phyloP scores from a whole-genome alignment of 2,888 invertebrate species.

The Herminia tarsipennalis region DNA sequence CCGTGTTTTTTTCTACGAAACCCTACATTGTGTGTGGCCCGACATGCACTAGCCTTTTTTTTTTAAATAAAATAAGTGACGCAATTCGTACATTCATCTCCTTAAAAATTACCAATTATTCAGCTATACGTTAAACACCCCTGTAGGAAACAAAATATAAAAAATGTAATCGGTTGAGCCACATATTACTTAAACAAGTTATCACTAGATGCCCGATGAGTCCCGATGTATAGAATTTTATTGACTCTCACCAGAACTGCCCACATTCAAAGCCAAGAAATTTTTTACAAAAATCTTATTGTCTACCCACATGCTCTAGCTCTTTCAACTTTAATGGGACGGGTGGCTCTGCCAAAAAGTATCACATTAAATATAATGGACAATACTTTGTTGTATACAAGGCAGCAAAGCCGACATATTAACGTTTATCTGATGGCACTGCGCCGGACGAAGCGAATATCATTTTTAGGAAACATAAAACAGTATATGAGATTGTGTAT shows the following conservation, averaged over 20 bases:
- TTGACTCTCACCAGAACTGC: neutral
- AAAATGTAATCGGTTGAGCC: too few relatives aligned
- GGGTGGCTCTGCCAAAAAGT: slow-evolving; percentile 32
- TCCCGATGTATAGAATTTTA: too few relatives aligned
- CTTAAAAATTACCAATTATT: too few relatives aligned
- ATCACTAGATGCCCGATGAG: too few relatives aligned
- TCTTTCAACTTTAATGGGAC: slow-evolving; percentile 19
- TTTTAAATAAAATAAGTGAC: too few relatives aligned
- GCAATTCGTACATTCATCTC: too few relatives aligned
- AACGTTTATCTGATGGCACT: slow-evolving; percentile 32
- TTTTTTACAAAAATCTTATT: neutral
- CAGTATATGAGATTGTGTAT: slow-evolving; percentile 10
- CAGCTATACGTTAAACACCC: too few relatives aligned
- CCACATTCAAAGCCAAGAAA: neutral
- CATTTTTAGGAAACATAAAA: slow-evolving; percentile 25
- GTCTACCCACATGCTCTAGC: neutral
- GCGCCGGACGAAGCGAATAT: slow-evolving; percentile 14
- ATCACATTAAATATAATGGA: slow-evolving; percentile 42
- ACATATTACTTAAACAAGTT: too few relatives aligned
- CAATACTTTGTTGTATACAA: slow-evolving; percentile 35
- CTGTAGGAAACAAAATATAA: too few relatives aligned
- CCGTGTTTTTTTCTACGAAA: too few relatives aligned
- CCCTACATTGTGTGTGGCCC: too few relatives aligned
- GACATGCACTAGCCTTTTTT: too few relatives aligned
- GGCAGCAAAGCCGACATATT: slow-evolving; percentile 22